phyloP scores from a whole-genome alignment of 2,888 invertebrate genomes.

The Xestobium rufovillosum region DNA sequence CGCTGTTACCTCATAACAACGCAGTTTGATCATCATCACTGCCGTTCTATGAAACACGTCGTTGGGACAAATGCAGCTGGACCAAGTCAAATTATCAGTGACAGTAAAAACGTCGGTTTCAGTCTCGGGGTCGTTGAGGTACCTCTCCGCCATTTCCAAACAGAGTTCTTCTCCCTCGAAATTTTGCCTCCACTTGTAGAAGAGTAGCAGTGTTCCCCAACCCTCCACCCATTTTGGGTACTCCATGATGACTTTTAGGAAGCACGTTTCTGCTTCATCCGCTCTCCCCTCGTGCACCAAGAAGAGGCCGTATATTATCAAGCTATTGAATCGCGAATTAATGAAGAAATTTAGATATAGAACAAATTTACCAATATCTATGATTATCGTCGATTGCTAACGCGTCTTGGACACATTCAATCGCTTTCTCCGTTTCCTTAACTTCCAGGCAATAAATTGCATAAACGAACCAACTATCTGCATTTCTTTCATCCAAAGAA shows the following conservation, averaged over 20 bases:
- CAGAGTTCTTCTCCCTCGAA: conserved; percentile 35
- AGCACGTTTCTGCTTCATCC: conserved; percentile 37
- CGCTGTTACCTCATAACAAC: conserved; percentile 30
- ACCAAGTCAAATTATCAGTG: conserved; percentile 36
- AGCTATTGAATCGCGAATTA: conserved; percentile 29
- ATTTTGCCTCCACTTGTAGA: conserved; percentile 32
- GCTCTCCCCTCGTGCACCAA: conserved; percentile 29
- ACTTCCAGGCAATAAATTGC: conserved; percentile 35
- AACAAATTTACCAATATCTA: conserved; percentile 29
- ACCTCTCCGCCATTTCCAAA: conserved; percentile 33
- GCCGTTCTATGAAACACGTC: conserved; percentile 34
- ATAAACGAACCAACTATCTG: conserved; percentile 38
- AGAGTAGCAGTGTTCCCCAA: conserved; percentile 37
- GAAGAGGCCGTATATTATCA: conserved; percentile 34
- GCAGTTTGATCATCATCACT: conserved; percentile 34
- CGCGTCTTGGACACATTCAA: conserved; percentile 36
- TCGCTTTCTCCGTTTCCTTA: conserved; percentile 31
- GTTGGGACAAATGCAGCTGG: conserved; percentile 27
- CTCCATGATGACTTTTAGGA: conserved; percentile 32
- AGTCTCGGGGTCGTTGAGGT: conserved; percentile 20
- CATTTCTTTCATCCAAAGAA: conserved; percentile 27
- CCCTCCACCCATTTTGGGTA: conserved; percentile 37
- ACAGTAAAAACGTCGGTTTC: conserved; percentile 23
- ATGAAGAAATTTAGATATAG: conserved; percentile 2
- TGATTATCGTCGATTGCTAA: conserved; percentile 29